A percentile compares a stretch with the other conserved stretches of the same genome.
Conservation (phyloP, 2,113 vertebrate genomes). For the Coracopsis vasa region DNA sequence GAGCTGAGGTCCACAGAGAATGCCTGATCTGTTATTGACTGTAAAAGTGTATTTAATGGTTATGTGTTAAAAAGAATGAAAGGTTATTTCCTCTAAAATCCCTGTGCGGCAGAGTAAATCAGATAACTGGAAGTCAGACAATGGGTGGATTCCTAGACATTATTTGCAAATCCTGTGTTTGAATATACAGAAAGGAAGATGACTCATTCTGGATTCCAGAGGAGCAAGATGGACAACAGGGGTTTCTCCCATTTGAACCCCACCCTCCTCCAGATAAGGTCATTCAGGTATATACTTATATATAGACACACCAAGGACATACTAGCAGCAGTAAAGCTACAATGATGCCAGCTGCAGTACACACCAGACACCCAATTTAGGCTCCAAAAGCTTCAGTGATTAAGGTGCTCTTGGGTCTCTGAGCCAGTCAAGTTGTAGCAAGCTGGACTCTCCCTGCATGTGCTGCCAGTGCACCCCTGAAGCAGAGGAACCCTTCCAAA, state of each 20-base stretch:
- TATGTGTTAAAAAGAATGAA: neutral
- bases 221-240: neutral
- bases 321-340: neutral
- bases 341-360: neutral
- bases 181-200: neutral
- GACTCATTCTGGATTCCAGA: neutral
- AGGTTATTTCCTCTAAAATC: neutral
- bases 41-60: neutral
- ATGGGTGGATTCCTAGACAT: neutral
- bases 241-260: neutral
- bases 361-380: neutral
- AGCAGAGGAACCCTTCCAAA: neutral
- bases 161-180: neutral
- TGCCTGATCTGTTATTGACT: neutral
- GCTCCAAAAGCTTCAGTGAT: neutral
- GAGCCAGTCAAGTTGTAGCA: neutral
- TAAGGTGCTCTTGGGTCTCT: neutral
- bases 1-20: neutral
- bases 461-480: neutral
- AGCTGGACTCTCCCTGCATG: neutral
- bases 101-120: neutral
- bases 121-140: neutral
- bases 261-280: neutral
- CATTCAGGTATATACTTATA: neutral
- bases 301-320: neutral